Base-by-base conservation (phyloP, 2,113 vertebrate genomes). In the Thalassoma bifasciatum region DNA sequence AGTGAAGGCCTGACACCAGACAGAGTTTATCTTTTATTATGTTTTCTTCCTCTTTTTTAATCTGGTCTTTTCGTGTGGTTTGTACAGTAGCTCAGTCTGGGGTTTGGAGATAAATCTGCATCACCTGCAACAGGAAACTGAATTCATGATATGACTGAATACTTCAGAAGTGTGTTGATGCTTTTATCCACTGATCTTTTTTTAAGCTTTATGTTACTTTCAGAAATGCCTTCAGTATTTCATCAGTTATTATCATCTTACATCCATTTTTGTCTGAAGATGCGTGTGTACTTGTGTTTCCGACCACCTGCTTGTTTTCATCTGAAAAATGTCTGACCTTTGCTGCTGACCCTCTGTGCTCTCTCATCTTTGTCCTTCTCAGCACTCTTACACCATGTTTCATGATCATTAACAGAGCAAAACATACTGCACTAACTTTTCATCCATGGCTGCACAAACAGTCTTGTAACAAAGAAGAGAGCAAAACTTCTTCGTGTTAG, bases 271-370 rank as follows among this genome's bases (percentile, higher is more conserved):
- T 21, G 5, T 49, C 17, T 44, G 40, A 14, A 23, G 40, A 5
- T 40, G n/a, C 37, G 0, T 65, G 4, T 24, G 47, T 17, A 22
- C 11, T 26, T 66, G 37, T 59, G 16, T 17, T 37, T 69, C 26
- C 54, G 60, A 53, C 49, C 81, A 87, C 87, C 84, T 82, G 86
- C 64, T 54, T 50, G 66, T 56, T 44, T 40, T 23, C 10, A 23
- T 44, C 50, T 56, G 9, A 62, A 61, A 68, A 70, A 64, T 64
- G 54, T 61, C 50, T 75, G 83, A 67, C 77, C 82, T 72, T 46
- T 75, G 44, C 44, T 70, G 26, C 49, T 42, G 38, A 2, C 58
- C 37, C 46, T 63, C 64, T 23, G 34, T 60, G 53, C 58, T 40
- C 5, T 51, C 54, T 59, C 10, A 34, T 62, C 52, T 72, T 81